These are phyloP conservation scores for Palythoa grandis DNA, from an alignment of 92 coral and sea anemone genomes.

Conservation along the genomic window DNA sequence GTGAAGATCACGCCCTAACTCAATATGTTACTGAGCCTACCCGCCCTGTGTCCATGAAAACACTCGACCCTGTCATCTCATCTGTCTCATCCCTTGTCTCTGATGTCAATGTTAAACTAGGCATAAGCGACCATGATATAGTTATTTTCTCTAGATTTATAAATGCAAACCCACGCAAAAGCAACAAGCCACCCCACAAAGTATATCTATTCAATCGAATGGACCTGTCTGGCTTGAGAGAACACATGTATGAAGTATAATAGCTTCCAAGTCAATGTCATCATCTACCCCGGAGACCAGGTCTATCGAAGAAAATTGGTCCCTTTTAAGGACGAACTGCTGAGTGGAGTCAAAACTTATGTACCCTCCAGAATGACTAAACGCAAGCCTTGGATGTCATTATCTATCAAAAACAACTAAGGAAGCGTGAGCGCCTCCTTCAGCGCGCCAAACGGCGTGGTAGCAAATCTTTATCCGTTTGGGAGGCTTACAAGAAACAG, in stretches of 20 bases:
- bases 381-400: too few relatives aligned
- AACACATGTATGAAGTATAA: neutral
- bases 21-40: slow-evolving; percentile 25
- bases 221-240: too few relatives aligned
- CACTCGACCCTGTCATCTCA: slow-evolving; percentile 47
- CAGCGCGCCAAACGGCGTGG: too few relatives aligned
- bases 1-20: too few relatives aligned
- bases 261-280: neutral
- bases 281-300: neutral
- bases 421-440: too few relatives aligned
- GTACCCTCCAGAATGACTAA: neutral
- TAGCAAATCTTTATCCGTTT: too few relatives aligned
- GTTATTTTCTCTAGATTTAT: neutral
- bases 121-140: slow-evolving; percentile 45
- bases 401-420: too few relatives aligned
- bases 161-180: neutral
- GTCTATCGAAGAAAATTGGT: neutral
- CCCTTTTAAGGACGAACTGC: neutral
- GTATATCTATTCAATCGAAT: neutral
- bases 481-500: too few relatives aligned
- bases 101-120: slow-evolving; percentile 25
- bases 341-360: neutral
- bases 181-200: neutral
- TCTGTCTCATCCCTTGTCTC: slow-evolving; percentile 42
- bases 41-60: slow-evolving; percentile 37